Conservation (phyloP, 2,888 invertebrate genomes). For the Fragum fragum region DNA sequence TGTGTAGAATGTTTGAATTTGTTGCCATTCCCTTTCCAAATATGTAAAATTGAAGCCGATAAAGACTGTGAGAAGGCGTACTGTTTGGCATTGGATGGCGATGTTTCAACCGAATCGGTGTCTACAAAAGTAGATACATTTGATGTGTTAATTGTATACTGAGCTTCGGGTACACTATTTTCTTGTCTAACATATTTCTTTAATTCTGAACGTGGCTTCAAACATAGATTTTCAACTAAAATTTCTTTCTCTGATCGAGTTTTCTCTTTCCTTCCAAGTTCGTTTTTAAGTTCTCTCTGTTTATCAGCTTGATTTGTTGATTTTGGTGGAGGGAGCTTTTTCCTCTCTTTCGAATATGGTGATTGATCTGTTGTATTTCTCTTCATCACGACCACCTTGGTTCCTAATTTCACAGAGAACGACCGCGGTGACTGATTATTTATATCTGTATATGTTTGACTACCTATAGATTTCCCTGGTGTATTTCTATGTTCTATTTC, state of each 20-base stretch:
- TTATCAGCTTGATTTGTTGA: background rate
- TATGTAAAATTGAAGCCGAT: background rate
- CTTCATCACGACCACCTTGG: conserved; percentile 16
- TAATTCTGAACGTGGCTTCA: conserved; percentile 6
- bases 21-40: background rate
- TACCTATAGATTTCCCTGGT: background rate
- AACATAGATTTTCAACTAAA: background rate
- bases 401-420: conserved; percentile 2
- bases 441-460: background rate
- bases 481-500: background rate
- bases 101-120: background rate
- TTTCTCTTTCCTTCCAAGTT: background rate
- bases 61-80: background rate
- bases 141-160: too few relatives aligned
- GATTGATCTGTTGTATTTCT: background rate
- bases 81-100: background rate
- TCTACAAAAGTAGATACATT: too few relatives aligned
- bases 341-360: background rate
- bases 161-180: background rate
- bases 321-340: conserved; percentile 9
- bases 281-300: background rate
- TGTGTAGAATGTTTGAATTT: background rate
- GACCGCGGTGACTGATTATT: background rate
- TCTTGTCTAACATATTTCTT: background rate
- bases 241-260: background rate